These are phyloP conservation scores for Norana najaformis DNA, from an alignment of 2,888 invertebrate species.

Conservation along the genomic window DNA sequence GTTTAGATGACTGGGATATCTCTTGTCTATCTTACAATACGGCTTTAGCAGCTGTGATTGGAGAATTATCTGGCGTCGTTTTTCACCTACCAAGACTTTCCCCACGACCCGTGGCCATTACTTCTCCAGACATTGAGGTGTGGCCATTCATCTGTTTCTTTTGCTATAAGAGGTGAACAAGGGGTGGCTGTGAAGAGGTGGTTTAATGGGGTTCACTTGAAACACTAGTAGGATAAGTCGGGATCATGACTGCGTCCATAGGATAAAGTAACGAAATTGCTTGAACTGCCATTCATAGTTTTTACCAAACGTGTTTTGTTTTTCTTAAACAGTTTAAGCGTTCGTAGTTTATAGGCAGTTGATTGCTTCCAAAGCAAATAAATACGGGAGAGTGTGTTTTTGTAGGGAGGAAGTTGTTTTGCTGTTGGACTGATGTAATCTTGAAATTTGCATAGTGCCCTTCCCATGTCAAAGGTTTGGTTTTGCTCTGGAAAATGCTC, in stretches of 20 bases:
- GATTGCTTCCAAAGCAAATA: slow-evolving; percentile 5
- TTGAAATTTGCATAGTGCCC: neutral
- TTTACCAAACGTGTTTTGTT: neutral
- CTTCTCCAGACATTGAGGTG: neutral
- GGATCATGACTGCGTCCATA: neutral
- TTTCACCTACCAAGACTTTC: neutral
- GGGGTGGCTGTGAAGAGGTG: neutral
- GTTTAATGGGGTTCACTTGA: neutral
- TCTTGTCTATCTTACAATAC: neutral
- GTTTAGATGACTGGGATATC: slow-evolving; percentile 1
- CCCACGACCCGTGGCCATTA: neutral
- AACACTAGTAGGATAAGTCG: neutral
- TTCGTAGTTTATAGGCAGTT: neutral
- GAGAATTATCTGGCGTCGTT: neutral
- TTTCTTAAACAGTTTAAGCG: slow-evolving; percentile 13
- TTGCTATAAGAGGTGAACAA: neutral
- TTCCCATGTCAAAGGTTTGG: neutral
- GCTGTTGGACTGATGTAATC: neutral
- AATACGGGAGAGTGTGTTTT: neutral
- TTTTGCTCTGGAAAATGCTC: neutral
- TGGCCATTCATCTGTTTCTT: neutral
- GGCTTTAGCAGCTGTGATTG: neutral
- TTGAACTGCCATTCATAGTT: neutral
- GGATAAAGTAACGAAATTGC: neutral
- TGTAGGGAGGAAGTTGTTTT: neutral